Conservation (phyloP, 2,888 invertebrate species). For the Didymodactylos carnosus region DNA sequence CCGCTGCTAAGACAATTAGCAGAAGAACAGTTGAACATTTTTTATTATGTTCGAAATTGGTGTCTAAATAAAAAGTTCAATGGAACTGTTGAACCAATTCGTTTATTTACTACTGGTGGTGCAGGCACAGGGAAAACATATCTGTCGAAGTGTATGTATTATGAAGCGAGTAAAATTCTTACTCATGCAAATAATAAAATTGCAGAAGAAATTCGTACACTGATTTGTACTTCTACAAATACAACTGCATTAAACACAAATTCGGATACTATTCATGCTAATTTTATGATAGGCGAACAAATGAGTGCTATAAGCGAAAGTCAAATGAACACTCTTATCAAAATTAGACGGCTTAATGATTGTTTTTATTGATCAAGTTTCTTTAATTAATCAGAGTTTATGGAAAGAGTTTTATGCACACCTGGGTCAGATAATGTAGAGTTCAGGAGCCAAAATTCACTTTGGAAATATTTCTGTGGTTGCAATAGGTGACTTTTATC, state of each 20-base stretch:
- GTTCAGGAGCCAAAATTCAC: background rate
- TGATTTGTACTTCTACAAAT: background rate
- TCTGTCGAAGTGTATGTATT: constrained; percentile 10
- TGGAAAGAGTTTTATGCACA: constrained; percentile 9
- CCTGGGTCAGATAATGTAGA: constrained; percentile 14
- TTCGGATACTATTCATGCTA: background rate
- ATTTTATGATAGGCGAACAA: background rate
- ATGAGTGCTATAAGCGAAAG: background rate
- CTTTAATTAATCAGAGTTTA: constrained; percentile 9
- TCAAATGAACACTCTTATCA: no score
- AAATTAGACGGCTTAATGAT: background rate
- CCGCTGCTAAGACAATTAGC: background rate
- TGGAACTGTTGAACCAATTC: background rate
- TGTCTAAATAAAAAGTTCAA: background rate
- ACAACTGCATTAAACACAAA: background rate
- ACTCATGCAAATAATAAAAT: background rate
- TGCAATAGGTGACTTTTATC: constrained; percentile 15
- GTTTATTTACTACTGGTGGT: constrained; percentile 11
- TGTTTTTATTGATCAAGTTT: constrained; percentile 8
- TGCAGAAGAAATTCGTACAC: background rate
- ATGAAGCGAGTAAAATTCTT: constrained; percentile 13
- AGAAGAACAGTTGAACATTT: constrained; percentile 10
- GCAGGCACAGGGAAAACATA: constrained; percentile 13
- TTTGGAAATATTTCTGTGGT: constrained; percentile 14
- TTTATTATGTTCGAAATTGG: constrained; percentile 14